Conservation (phyloP, 2,888 invertebrate genomes). For the Caprella mutica region DNA sequence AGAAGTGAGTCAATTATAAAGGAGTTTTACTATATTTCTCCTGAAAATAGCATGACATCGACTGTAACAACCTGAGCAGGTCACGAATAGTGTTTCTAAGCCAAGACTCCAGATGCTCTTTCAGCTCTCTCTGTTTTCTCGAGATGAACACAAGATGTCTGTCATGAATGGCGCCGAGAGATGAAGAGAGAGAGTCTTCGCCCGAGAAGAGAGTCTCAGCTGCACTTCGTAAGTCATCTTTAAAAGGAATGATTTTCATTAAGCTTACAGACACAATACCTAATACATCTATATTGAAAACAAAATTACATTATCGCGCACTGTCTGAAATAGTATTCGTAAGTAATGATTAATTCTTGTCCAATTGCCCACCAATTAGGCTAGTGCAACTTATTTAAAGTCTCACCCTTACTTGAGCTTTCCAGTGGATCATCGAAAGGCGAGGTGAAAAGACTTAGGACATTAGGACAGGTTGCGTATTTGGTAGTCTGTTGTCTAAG, state of each 20-base stretch:
- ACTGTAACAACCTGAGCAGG: conserved; percentile 20
- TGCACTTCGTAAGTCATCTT: neutral
- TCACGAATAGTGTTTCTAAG: conserved; percentile 17
- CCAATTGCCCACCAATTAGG: too few relatives aligned
- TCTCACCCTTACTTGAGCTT: too few relatives aligned
- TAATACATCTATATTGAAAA: too few relatives aligned
- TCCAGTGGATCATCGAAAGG: neutral
- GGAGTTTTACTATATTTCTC: too few relatives aligned
- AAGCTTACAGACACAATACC: too few relatives aligned
- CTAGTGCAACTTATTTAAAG: too few relatives aligned
- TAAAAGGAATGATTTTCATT: too few relatives aligned
- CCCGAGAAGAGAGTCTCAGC: conserved; percentile 25
- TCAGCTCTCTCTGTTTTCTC: conserved; percentile 21
- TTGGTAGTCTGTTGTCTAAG: conserved; percentile 22
- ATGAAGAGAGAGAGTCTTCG: conserved; percentile 22
- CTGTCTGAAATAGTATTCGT: too few relatives aligned
- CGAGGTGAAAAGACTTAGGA: neutral
- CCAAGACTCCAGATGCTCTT: conserved; percentile 23
- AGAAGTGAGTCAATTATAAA: too few relatives aligned
- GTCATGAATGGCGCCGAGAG: conserved; percentile 30
- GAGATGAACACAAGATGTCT: conserved; percentile 23
- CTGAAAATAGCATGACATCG: too few relatives aligned
- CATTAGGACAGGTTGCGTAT: conserved; percentile 2
- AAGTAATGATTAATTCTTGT: too few relatives aligned
- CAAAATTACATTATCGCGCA: too few relatives aligned